Evolutionary conservation across 2,113 vertebrate species (phyloP).

Genomic region (cattle (Bos taurus)): DNA sequence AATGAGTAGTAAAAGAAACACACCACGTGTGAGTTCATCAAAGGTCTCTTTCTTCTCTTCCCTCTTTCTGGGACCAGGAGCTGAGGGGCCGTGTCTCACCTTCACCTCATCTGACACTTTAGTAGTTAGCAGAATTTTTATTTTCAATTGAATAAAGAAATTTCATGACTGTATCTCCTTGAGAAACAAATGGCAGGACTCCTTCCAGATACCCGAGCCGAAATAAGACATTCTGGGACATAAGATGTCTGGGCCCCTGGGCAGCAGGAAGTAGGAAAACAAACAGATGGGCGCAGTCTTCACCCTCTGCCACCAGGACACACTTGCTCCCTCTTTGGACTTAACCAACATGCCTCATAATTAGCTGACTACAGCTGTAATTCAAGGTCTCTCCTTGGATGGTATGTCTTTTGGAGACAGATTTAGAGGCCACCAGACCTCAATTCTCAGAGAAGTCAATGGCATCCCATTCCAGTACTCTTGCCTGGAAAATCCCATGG

Average conservation of each 20-base stretch:
- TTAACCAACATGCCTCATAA: too few relatives aligned
- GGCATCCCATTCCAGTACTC: too few relatives aligned
- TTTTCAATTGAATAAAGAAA: not conserved
- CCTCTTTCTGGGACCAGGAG: not conserved
- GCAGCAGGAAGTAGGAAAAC: not conserved
- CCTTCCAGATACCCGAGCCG: not conserved
- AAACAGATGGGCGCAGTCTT: rapidly evolving
- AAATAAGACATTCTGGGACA: not conserved
- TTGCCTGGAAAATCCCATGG: too few relatives aligned
- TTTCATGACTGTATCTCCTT: not conserved
- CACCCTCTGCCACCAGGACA: not conserved
- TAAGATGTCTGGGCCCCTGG: not conserved
- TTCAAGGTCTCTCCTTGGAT: too few relatives aligned
- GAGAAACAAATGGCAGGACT: not conserved
- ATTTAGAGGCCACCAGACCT: too few relatives aligned
- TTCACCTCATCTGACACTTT: not conserved
- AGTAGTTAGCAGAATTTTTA: not conserved
- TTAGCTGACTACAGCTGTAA: too few relatives aligned
- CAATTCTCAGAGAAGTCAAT: too few relatives aligned
- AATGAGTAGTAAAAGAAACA: not conserved
- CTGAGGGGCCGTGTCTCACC: not conserved
- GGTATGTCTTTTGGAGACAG: not conserved
- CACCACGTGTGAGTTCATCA: not conserved
- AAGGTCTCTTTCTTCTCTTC: not conserved
- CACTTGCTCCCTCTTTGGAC: not conserved